Base-by-base conservation (phyloP, 2,113 vertebrate species). In the Zootoca vivipara region DNA sequence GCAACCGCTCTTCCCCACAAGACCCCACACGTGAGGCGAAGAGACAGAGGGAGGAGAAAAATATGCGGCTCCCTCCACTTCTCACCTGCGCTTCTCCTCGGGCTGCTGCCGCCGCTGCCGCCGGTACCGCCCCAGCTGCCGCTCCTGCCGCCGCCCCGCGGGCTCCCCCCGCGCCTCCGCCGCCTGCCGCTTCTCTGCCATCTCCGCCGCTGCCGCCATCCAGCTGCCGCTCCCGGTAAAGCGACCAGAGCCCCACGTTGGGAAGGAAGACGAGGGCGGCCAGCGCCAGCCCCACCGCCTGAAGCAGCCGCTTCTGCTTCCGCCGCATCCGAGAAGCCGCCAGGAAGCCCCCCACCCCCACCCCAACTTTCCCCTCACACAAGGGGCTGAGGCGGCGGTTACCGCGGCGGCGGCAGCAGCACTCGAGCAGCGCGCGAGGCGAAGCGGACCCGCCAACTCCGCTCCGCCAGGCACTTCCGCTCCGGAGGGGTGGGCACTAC, bases 221-320 rank as follows among this genome's bases (percentile, higher is more conserved):
- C 93, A 97, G 97, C 89, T 98, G 97, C 90, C 97, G 96, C 95
- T 99, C 98, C 82, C 97, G 95, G 96, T 98, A 98, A 70, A 98
- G 93, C n/a, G 98, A 98, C 98, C 98, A 99, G 80, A 99, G 96
- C 85, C 98, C 98, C 93, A 98, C 98, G 96, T 98, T 98, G n/a
- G 98, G 98, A 40, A 98, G 93, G 90, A 99, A 98, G 26, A 99
- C 96, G n/a, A 99, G 97, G 92, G 97, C 98, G 94, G 95, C 97
- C 75, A 98, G 87, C 91, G 97, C 96, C 96, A 99, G 95, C 93
- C 97, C 98, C 85, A 97, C 96, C 92, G 97, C 91, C 97, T 99
- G 98, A 96, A 99, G 95, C 90, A 99, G 92, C 95, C 98, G 93
- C 97, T 99, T 99, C 96, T 99, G 96, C 91, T 97, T 99, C 94